phyloP scores from a whole-genome alignment of 2,113 vertebrate genomes.

The Abramis brama region DNA sequence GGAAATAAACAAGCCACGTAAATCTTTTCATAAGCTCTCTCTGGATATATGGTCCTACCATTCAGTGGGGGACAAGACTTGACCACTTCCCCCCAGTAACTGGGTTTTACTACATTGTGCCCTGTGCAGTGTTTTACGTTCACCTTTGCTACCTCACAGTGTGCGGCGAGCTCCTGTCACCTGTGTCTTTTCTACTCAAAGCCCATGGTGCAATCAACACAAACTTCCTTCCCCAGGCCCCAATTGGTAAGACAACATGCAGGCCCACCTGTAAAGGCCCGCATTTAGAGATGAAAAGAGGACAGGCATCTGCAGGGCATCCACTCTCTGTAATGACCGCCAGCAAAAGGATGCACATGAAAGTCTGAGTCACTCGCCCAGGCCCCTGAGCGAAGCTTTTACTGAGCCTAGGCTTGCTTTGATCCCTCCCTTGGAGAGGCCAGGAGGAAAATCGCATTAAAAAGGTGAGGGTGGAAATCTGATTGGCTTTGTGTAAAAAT shows the following conservation, averaged over 20 bases:
- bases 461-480: constrained; percentile 39
- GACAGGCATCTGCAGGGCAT: constrained; percentile 50
- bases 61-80: constrained; percentile 8
- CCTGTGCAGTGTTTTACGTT: constrained; percentile 25
- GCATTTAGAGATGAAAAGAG: constrained; percentile 59
- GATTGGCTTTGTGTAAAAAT: constrained; percentile 43
- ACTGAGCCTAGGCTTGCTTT: constrained; percentile 60
- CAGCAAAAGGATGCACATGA: constrained; percentile 55
- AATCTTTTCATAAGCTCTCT: constrained; percentile 32
- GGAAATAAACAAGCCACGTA: constrained; percentile 10
- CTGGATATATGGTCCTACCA: background rate
- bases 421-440: constrained; percentile 59
- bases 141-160: constrained; percentile 11
- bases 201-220: constrained; percentile 18
- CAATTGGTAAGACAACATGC: background rate
- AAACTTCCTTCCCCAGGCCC: constrained; percentile 32
- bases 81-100: constrained; percentile 3
- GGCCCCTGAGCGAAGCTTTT: constrained; percentile 60
- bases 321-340: constrained; percentile 59
- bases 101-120: background rate
- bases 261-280: constrained; percentile 31
- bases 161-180: background rate
- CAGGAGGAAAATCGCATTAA: constrained; percentile 57
- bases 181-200: constrained; percentile 15
- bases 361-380: constrained; percentile 60